A percentile compares a stretch with the other conserved stretches of the same genome.
phyloP scores from a whole-genome alignment of 2,113 vertebrate species.

The Pogonocichla stellata region DNA sequence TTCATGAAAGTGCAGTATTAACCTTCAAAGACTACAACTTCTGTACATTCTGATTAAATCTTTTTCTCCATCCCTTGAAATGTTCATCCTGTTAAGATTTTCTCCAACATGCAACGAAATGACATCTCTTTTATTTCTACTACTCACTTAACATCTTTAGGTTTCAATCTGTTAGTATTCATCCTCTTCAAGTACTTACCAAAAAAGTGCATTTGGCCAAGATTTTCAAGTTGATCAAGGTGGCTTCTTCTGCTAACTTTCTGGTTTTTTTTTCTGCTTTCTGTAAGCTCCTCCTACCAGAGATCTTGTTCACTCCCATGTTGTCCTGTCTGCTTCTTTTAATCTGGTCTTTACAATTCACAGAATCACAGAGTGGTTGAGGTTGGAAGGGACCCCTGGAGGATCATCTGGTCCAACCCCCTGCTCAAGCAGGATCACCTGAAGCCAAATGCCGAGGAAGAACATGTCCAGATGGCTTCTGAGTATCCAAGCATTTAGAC shows the following conservation, averaged over 20 bases:
- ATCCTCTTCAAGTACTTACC: neutral
- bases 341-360: neutral
- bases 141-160: neutral
- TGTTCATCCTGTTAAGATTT: neutral
- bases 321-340: neutral
- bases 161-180: neutral
- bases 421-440: neutral
- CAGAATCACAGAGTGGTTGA: neutral
- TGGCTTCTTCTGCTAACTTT: neutral
- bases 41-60: neutral
- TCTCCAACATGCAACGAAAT: neutral
- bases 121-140: accelerated
- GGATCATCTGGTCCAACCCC: neutral
- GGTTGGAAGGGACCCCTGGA: neutral
- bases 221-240: neutral
- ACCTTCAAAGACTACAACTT: neutral
- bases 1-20: neutral
- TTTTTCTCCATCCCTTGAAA: neutral
- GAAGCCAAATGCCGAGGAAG: neutral
- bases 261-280: neutral
- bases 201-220: neutral
- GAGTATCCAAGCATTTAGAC: neutral
- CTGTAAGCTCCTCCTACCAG: neutral
- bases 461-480: neutral
- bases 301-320: neutral